Conservation (phyloP, 2,113 vertebrate genomes). For the Periophthalmodon schlosseri region DNA sequence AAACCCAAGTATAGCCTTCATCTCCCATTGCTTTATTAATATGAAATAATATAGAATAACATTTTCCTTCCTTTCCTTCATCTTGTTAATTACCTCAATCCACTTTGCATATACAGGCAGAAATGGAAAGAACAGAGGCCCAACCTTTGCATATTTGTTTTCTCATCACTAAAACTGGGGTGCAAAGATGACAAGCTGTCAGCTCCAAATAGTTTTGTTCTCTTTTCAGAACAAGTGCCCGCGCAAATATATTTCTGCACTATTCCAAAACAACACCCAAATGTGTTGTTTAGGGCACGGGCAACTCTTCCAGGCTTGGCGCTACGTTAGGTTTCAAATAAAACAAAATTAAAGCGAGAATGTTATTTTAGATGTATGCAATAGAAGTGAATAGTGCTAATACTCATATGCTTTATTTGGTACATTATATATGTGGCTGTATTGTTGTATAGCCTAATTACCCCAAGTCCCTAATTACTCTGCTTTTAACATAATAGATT, state of each 20-base stretch:
- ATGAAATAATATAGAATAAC: background rate
- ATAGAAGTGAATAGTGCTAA: background rate
- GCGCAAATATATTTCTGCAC: background rate
- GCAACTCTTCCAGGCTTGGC: background rate
- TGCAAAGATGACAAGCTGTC: slow-evolving; percentile 6
- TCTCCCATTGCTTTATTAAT: background rate
- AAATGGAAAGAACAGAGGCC: background rate
- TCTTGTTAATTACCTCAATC: background rate
- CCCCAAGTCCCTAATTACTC: background rate
- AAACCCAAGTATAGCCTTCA: background rate
- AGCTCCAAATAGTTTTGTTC: slow-evolving; percentile 3
- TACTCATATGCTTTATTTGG: too few species aligned
- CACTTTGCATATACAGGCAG: background rate
- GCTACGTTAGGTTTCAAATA: background rate
- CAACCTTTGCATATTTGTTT: slow-evolving; percentile 10
- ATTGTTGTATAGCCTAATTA: too few species aligned
- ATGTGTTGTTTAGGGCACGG: background rate
- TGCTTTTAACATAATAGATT: too few species aligned
- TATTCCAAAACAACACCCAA: background rate
- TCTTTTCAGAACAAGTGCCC: slow-evolving; percentile 1
- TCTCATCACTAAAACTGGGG: background rate
- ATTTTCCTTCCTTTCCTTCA: background rate
- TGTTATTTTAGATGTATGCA: too few species aligned
- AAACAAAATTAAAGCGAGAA: background rate
- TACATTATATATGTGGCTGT: too few species aligned